Evolutionary conservation across 2,113 vertebrate genomes (phyloP), one percentile per base, ranked within the genome.

Genomic region (Ploceus nigricollis): DNA sequence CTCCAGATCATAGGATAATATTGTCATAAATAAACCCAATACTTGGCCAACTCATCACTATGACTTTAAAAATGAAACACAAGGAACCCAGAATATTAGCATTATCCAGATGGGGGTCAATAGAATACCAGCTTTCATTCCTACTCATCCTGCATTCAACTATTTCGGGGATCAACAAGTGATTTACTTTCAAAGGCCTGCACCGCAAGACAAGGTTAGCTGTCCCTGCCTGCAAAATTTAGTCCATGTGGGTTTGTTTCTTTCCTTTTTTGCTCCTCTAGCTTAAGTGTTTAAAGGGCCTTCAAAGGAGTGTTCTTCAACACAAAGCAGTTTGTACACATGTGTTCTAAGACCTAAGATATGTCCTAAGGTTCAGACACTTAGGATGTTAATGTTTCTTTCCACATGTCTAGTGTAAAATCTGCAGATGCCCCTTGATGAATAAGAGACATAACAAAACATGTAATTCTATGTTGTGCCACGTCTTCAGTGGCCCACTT

Each of bases 1-100:
- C 31, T 83, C 48, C 0, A 0, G 25, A 54, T 33, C 2, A 1
- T 17, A 63, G 24, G 28, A 56, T 28, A 64, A 51, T 22, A 40
- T 7, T 4, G 2, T 39, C n/a, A 80, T 31, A 57, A 47, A 44
- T 53, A 95, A 83, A 93, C 25, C 21, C 22, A 56, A 28, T 30
- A 23, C 28, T 44, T 66, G 35, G 13, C 37, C 25, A 61, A 79
- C 28, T 48, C 25, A 69, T 53, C n/a, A 72, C 27, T 37, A 8
- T 24, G 37, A 68, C 22, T 85, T 94, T 69, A 87, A 79, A 82
- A 90, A 87, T 17, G 8, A 83, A 94, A 86, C 44, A 47, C 5
- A 84, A 87, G 31, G 57, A 87, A 87, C 13, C 16, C 60, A 61
- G 28, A 84, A 89, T 19, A 65, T 15, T 15, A 63, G 22, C 72